Base-by-base conservation (phyloP, 2,888 invertebrate genomes). In the Alsophila aescularia region DNA sequence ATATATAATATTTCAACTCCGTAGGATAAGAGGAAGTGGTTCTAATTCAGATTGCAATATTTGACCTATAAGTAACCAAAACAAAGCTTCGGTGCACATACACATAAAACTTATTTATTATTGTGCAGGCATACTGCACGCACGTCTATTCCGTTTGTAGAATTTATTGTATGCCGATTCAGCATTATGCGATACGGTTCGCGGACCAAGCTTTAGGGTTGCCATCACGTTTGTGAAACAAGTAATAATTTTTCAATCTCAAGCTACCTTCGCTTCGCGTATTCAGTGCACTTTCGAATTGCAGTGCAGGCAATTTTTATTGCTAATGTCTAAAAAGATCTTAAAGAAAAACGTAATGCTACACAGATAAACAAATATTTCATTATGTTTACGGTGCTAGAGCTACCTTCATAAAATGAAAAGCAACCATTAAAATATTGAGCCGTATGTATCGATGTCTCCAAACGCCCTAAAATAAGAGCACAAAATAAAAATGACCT, bases 101-200 rank as follows among this genome's bases (percentile, higher is more conserved):
- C 72, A 79, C 81, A 85, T 86, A 86, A 83, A 83, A 78, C 81
- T 77, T 87, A 86, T 88, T 87, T 88, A 86, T 86, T 85, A 80
- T 83, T 74, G 78, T 75, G 77, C 80, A 76, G 72, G 81, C 69
- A 62, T 65, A 73, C 73, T 74, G 80, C 82, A 86, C 85, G 85
- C 87, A 86, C 82, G 81, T 85, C 83, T 85, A 87, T 88, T 87
- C 81, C 71, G 83, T 77, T 72, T 67, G 76, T 62, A n/a, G 76
- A 85, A 88, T 87, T 87, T 87, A 88, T 87, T 77, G 82, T 79
- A 76, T 79, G 85, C 79, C 81, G 79, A 87, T 81, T 81, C 80
- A 73, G 79, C 81, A 82, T 81, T 84, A 79, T 75, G 70, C 71
- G 63, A 75, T 81, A 79, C 77, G 70, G 81, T 78, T 59, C 48